Evolutionary conservation across 2,113 vertebrate genomes (phyloP), one percentile per base, ranked within the genome.

Genomic region (Nyctereutes procyonoides): DNA sequence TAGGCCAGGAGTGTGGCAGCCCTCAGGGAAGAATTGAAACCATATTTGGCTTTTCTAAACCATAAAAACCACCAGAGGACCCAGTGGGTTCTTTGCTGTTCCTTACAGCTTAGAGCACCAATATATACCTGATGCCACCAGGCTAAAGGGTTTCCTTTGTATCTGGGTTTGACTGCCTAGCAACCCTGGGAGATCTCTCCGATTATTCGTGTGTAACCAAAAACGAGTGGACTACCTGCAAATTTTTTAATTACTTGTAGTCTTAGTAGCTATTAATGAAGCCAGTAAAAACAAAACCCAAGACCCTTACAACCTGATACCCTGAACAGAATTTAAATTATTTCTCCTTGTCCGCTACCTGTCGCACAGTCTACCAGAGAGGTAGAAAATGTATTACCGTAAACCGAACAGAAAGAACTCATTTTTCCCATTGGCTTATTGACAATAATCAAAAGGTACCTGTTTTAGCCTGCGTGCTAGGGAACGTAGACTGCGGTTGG

Each of bases 31-130:
- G 48, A 84, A 77, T 2, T 58, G 6, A 69, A 97, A 82, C 71
- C 30, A 48, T 32, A 56, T 74, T 80, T 69, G n/a, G 38, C 22
- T 95, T 96, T 95, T 76, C 58, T 88, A 65, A 94, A 38, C n/a
- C 51, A 74, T 82, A 48, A 79, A 84, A 92, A 90, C 53, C 62
- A 81, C 69, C 67, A 58, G 81, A 60, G 90, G 53, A 88, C 56
- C 76, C 24, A 55, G 17, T 9, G 32, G 32, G 53, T 22, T 56
- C 71, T 74, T 5, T 79, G 91, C 67, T 89, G 65, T 26, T 97
- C 56, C 73, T 95, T 32, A 58, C 1, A 88, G 60, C 56, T 53
- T 20, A 73, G 15, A 96, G 35, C 74, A 77, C n/a, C 76, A 65
- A 65, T 48, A 76, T 58, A 1, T 62, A 74, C 48, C 55, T 51